These are phyloP conservation scores for Psettodes erumei DNA, from an alignment of 2,113 vertebrate genomes.

Conservation along the genomic window DNA sequence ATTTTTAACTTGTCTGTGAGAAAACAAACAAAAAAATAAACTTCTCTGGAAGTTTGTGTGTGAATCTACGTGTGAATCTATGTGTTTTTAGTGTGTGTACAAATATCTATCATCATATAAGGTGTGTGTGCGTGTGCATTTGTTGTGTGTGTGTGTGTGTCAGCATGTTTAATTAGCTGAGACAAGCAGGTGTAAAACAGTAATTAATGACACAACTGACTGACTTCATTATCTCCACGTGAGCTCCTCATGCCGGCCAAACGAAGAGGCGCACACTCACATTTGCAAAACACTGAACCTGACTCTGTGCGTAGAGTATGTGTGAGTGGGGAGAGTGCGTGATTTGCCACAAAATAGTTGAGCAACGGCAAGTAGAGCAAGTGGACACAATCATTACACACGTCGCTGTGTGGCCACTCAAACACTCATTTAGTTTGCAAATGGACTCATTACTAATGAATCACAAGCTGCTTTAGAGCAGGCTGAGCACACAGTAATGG, in stretches of 20 bases:
- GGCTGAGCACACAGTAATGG: slow-evolving; percentile 74
- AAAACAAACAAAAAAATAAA: slow-evolving; percentile 31
- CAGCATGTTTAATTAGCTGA: slow-evolving; percentile 78
- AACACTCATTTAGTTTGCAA: slow-evolving; percentile 78
- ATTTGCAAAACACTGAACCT: slow-evolving; percentile 5
- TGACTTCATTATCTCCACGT: slow-evolving; percentile 75
- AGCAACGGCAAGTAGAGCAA: slow-evolving; percentile 9
- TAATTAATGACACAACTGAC: slow-evolving; percentile 80
- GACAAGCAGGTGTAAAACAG: slow-evolving; percentile 80
- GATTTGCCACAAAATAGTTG: slow-evolving; percentile 26
- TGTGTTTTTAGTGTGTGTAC: neutral
- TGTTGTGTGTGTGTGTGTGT: slow-evolving; percentile 39
- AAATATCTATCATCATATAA: slow-evolving; percentile 16
- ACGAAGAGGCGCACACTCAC: slow-evolving; percentile 16
- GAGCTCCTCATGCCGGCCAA: slow-evolving; percentile 54
- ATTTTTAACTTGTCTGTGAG: slow-evolving; percentile 67
- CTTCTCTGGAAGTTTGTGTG: slow-evolving; percentile 37
- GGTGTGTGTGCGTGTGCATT: slow-evolving; percentile 2
- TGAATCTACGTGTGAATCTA: slow-evolving; percentile 20
- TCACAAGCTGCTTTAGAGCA: slow-evolving; percentile 76
- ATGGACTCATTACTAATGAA: slow-evolving; percentile 81
- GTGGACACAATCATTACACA: slow-evolving; percentile 61
- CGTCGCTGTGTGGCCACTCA: slow-evolving; percentile 57
- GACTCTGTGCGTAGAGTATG: neutral
- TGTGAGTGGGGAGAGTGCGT: neutral